These are phyloP conservation scores for Butastur rufipennis DNA, from an alignment of 2,113 vertebrate genomes.

Conservation along the genomic window DNA sequence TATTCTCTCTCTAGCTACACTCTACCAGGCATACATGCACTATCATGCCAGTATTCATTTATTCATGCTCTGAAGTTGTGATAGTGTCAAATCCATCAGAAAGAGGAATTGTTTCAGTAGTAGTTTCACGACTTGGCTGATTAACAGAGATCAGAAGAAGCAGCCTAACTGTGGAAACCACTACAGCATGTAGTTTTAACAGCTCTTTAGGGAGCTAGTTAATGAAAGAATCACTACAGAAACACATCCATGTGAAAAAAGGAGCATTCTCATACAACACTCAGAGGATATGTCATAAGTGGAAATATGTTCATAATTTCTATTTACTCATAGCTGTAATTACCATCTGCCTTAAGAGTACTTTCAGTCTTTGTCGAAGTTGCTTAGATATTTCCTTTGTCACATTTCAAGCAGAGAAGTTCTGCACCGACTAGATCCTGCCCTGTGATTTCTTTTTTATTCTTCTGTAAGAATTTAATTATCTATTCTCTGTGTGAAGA, in stretches of 20 bases:
- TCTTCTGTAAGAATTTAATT: constrained; percentile 53
- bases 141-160: constrained; percentile 73
- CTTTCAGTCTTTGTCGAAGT: constrained; percentile 48
- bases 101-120: constrained; percentile 70
- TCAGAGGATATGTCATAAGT: constrained; percentile 51
- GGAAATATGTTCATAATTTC: constrained; percentile 70
- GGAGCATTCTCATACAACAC: constrained; percentile 55
- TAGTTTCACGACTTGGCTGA: constrained; percentile 70
- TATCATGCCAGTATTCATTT: constrained; percentile 23
- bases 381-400: constrained; percentile 57
- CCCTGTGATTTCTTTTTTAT: constrained; percentile 17
- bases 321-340: constrained; percentile 73
- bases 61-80: constrained; percentile 61
- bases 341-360: constrained; percentile 55
- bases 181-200: constrained; percentile 68
- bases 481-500: constrained; percentile 39
- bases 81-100: constrained; percentile 71
- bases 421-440: constrained; percentile 38
- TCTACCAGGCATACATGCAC: neutral
- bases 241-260: constrained; percentile 55
- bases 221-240: constrained; percentile 75
- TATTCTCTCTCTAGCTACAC: constrained; percentile 31
- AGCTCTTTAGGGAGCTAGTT: constrained; percentile 75
- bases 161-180: constrained; percentile 65
- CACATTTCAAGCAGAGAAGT: constrained; percentile 1